These are phyloP conservation scores for Anas platyrhynchos DNA, from an alignment of 2,113 vertebrate genomes.

Conservation along the genomic window DNA sequence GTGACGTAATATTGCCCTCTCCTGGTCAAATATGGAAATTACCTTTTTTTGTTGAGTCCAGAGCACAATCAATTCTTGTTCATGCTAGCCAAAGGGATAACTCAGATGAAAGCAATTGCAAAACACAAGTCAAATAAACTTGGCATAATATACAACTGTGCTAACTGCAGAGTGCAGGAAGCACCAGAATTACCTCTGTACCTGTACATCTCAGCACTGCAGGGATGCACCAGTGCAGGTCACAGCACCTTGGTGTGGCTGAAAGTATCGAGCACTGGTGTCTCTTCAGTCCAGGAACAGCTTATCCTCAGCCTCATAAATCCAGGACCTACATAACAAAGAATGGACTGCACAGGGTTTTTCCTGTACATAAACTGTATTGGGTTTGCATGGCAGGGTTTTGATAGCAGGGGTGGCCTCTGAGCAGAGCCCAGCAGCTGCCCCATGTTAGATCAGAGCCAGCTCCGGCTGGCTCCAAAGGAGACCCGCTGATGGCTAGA, in stretches of 20 bases:
- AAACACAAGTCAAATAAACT: rapidly evolving
- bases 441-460: too few species aligned
- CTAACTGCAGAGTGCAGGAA: background rate
- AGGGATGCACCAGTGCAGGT: rapidly evolving
- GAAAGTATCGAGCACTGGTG: rapidly evolving
- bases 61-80: rapidly evolving
- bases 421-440: too few species aligned
- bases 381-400: too few species aligned
- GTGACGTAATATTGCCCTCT: constrained; percentile 10
- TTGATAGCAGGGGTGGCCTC: too few species aligned
- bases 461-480: too few species aligned
- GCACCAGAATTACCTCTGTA: background rate
- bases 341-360: too few species aligned
- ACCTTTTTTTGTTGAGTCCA: rapidly evolving
- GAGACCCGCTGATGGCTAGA: too few species aligned
- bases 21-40: background rate
- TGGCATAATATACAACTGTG: rapidly evolving
- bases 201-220: rapidly evolving
- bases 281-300: too few species aligned
- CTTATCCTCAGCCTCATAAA: background rate
- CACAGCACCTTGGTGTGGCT: rapidly evolving
- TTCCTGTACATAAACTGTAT: too few species aligned
- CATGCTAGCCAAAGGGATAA: rapidly evolving
- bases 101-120: rapidly evolving
- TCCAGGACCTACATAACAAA: background rate